These are phyloP conservation scores for Patella ulyssiponensis DNA, from an alignment of 2,888 invertebrate species.

Conservation along the genomic window DNA sequence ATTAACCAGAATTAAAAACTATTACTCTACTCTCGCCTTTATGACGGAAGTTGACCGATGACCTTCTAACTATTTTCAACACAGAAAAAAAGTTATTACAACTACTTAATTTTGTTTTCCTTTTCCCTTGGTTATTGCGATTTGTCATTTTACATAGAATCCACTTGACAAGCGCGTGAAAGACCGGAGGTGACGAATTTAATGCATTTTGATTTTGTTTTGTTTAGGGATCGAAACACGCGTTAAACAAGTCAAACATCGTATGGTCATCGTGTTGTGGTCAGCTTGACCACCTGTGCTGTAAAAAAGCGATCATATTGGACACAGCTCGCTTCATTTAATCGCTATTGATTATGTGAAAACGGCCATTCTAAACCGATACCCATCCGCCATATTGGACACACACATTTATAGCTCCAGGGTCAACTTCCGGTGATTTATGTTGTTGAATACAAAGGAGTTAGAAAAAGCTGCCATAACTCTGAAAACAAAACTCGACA, in stretches of 20 bases:
- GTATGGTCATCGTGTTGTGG: not conserved
- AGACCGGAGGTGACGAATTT: not conserved
- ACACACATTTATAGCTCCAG: not conserved
- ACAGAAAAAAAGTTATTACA: not conserved
- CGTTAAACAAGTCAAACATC: conserved; percentile 11
- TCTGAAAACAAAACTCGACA: conserved; percentile 5
- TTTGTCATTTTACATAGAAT: not conserved
- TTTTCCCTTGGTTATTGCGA: not conserved
- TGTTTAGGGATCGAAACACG: not conserved
- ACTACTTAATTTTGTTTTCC: not conserved
- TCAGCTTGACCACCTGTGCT: not conserved
- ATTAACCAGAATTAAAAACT: not conserved
- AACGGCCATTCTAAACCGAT: not conserved
- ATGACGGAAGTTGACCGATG: not conserved
- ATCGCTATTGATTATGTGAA: not conserved
- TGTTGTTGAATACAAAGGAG: conserved; percentile 2
- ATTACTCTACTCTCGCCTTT: not conserved
- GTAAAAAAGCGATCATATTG: conserved; percentile 1
- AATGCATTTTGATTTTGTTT: conserved; percentile 12
- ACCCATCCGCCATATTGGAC: conserved; percentile 1
- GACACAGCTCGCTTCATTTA: not conserved
- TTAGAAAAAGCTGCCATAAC: conserved; percentile 4
- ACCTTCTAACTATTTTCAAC: not conserved
- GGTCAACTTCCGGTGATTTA: conserved; percentile 13
- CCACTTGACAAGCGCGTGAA: not conserved